phyloP scores from a whole-genome alignment of 2,797 vertebrate genomes.

The Sebastes cheni region DNA sequence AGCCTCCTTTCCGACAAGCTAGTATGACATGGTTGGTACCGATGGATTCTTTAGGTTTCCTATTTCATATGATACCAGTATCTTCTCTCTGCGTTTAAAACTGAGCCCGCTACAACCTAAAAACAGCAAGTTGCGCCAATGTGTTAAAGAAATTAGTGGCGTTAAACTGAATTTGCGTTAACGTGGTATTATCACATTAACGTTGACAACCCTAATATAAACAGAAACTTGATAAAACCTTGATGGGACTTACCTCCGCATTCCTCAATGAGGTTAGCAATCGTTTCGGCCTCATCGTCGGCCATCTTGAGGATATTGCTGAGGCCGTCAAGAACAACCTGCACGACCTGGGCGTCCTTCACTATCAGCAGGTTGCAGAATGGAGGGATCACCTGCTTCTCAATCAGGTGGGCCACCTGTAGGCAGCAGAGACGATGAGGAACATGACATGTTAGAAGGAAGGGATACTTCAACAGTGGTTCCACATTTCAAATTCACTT shows the following conservation, averaged over 20 bases:
- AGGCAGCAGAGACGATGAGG: neutral
- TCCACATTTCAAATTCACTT: neutral
- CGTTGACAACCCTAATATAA: too few relatives aligned
- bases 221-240: neutral
- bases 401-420: slow-evolving; percentile 97
- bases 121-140: too few relatives aligned
- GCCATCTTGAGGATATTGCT: slow-evolving; percentile 99
- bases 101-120: too few relatives aligned
- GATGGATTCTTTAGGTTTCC: too few relatives aligned
- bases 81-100: too few relatives aligned
- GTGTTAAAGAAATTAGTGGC: too few relatives aligned
- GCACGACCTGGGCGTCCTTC: slow-evolving; percentile 98
- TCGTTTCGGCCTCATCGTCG: slow-evolving; percentile 96
- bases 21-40: too few relatives aligned
- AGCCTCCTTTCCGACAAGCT: too few relatives aligned
- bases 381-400: slow-evolving; percentile 97
- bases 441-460: neutral
- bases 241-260: slow-evolving; percentile 88
- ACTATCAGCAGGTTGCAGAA: slow-evolving; percentile 98
- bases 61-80: too few relatives aligned
- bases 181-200: too few relatives aligned
- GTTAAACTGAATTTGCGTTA: too few relatives aligned
- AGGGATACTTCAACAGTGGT: neutral
- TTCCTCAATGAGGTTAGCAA: slow-evolving; percentile 98
- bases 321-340: slow-evolving; percentile 97